Evolutionary conservation across 2,113 vertebrate species (phyloP), one percentile per base, ranked within the genome.

Genomic region (Pomatostomus ruficeps): DNA sequence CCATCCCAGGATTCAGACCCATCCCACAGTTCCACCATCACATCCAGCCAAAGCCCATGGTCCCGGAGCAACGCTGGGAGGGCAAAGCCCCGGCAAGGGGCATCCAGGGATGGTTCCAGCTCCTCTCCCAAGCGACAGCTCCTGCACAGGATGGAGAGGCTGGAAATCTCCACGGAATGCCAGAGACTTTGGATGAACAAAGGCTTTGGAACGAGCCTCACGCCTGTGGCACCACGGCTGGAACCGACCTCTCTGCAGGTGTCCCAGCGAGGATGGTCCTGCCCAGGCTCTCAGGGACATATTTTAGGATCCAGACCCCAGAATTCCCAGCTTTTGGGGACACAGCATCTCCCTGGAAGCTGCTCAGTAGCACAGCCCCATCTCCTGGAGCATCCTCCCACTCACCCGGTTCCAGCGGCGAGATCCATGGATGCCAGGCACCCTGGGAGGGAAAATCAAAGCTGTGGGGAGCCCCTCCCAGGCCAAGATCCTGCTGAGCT

Each of bases 21-120:
- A 8, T 31, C 20, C 2, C 0, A 12, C 2, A 3, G 20, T 36
- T 62, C 35, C 1, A 1, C 63, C 29, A 3, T 1, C 18, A 1
- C 10, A 11, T 55, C 40, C 62, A 70, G 14, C 13, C 35, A 3
- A 48, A 62, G 38, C 25, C 46, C 48, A 4, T 0, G 0, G 29
- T 35, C 24, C 33, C 2, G 22, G 25, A 36, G 28, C 14, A 35
- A 15, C 2, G 4, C 52, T 18, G 24, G 55, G 55, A 74, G 43
- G 16, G 23, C 22, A 80, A 38, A 85, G n/a, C 8, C 8, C 51
- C 18, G 2, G 0, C 0, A 4, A 35, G 54, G 24, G 19, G 2
- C 35, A 85, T 42, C 12, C 40, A 26, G 59, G 43, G 23, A 17
- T 23, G 25, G 29, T 7, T 59, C 33, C 25, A 18, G 31, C 31